Evolutionary conservation across 2,797 vertebrate genomes (phyloP).

Genomic region (Neomorphus geoffroyi): DNA sequence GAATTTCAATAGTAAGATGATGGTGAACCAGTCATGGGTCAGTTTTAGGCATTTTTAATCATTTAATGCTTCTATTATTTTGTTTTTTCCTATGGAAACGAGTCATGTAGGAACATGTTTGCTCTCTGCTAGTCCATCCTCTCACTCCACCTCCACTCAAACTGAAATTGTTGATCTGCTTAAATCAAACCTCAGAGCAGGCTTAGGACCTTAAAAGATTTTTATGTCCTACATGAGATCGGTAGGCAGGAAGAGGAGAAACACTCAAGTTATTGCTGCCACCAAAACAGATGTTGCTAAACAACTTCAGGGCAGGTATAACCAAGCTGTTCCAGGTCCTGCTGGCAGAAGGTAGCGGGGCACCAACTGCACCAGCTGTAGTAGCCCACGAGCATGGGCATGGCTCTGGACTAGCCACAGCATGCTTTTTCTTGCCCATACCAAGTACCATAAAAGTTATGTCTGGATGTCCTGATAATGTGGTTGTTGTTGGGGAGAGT

Average conservation of each 20-base stretch:
- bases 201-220: not conserved
- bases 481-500: not conserved
- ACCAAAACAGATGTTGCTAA: not conserved
- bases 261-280: not conserved
- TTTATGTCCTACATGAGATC: not conserved
- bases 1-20: not conserved
- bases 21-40: not conserved
- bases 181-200: not conserved
- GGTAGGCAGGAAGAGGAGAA: not conserved
- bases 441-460: not conserved
- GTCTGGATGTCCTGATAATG: not conserved
- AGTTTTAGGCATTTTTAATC: not conserved
- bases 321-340: not conserved
- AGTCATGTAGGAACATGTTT: not conserved
- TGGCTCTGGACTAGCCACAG: not conserved
- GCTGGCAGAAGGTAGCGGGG: not conserved
- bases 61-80: not conserved
- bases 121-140: not conserved
- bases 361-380: not conserved
- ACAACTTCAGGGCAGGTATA: not conserved
- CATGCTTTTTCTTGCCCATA: not conserved
- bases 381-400: not conserved
- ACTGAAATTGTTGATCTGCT: not conserved
- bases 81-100: not conserved
- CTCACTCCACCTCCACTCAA: not conserved